Percentiles rank a stretch among this genome's conserved stretches.
Conservation (phyloP, 2,797 vertebrate species). For the Gymnothorax reevesii region DNA sequence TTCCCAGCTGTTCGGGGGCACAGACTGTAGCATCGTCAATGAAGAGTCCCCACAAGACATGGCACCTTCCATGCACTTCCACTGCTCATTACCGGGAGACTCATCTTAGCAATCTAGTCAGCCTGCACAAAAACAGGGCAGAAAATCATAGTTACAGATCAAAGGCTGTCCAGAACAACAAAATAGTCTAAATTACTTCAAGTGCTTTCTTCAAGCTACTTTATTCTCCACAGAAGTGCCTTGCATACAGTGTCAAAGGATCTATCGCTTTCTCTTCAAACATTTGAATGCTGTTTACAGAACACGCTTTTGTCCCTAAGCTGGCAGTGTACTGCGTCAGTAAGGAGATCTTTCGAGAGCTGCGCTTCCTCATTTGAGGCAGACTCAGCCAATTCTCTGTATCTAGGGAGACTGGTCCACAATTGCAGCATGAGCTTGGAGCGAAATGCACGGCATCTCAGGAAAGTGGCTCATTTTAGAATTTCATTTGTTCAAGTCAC, state of each 20-base stretch:
- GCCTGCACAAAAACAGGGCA: constrained; percentile 42
- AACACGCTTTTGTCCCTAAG: not conserved
- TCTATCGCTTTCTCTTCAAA: not conserved
- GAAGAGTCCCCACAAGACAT: constrained; percentile 45
- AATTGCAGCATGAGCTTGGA: not conserved
- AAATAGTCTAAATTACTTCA: not conserved
- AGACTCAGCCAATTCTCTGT: not conserved
- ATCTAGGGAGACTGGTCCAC: constrained; percentile 2
- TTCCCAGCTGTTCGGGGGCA: constrained; percentile 55
- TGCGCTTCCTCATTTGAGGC: not conserved
- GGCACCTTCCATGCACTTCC: constrained; percentile 28
- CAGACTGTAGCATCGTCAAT: constrained; percentile 51
- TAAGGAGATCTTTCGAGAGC: not conserved
- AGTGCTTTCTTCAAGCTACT: not conserved
- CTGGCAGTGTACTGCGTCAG: not conserved
- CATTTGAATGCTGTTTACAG: not conserved
- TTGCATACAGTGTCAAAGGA: not conserved
- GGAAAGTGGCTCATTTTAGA: not conserved
- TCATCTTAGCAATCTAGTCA: constrained; percentile 42
- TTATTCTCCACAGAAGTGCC: not conserved
- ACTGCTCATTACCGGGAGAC: constrained; percentile 11
- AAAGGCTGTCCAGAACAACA: not conserved
- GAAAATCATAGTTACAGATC: constrained; percentile 9
- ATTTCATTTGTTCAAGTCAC: not conserved
- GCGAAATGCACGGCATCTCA: not conserved